phyloP scores from a whole-genome alignment of 1,140 invertebrate species.

The Solenopsis fugax region DNA sequence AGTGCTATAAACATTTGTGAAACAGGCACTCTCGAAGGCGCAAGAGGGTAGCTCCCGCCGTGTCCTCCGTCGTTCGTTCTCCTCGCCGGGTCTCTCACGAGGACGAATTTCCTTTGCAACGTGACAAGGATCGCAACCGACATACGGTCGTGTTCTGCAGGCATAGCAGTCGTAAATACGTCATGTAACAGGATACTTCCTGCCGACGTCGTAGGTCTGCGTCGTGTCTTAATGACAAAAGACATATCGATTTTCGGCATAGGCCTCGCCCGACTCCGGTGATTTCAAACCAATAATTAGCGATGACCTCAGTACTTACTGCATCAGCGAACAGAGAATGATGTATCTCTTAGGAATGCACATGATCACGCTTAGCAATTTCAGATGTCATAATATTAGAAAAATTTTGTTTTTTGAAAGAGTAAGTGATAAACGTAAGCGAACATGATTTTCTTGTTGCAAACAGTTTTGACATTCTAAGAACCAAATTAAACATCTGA shows the following conservation, averaged over 20 bases:
- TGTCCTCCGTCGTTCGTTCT: background rate
- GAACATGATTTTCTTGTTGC: no score
- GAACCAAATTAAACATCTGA: no score
- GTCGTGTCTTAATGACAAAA: slow-evolving; percentile 73
- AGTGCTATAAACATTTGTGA: slow-evolving; percentile 68
- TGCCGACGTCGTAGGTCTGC: slow-evolving; percentile 64
- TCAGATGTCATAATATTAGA: background rate
- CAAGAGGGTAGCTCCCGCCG: slow-evolving; percentile 17
- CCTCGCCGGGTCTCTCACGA: slow-evolving; percentile 19
- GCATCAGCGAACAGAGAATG: background rate
- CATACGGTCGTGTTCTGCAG: slow-evolving; percentile 70
- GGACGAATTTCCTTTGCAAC: slow-evolving; percentile 44
- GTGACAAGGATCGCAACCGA: slow-evolving; percentile 55
- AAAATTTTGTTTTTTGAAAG: background rate
- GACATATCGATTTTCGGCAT: slow-evolving; percentile 70
- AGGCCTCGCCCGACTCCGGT: background rate
- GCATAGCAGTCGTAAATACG: slow-evolving; percentile 72
- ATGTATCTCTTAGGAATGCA: background rate
- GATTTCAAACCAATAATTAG: slow-evolving; percentile 31
- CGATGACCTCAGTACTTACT: slow-evolving; percentile 1
- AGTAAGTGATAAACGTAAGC: no score
- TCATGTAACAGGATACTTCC: slow-evolving; percentile 79
- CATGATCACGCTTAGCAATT: background rate
- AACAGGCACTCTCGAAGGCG: slow-evolving; percentile 45
- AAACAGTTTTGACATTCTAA: no score